phyloP scores from a whole-genome alignment of 2,888 invertebrate genomes.

The Sarcophaga subvicina region DNA sequence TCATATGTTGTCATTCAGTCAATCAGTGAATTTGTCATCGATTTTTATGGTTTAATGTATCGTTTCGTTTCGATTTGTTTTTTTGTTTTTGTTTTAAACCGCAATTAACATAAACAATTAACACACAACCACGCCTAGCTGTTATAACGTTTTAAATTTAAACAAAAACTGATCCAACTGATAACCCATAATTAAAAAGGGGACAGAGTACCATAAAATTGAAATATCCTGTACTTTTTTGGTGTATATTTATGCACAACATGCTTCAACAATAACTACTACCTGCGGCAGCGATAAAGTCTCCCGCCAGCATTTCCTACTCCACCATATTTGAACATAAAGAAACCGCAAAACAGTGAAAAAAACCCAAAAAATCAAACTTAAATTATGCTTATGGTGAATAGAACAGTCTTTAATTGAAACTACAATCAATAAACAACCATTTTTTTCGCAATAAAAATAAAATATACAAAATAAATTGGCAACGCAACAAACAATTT shows the following conservation, averaged over 20 bases:
- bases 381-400: no score
- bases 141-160: no score
- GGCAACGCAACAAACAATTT: no score
- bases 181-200: not conserved
- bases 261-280: not conserved
- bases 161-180: not conserved
- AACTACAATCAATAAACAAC: no score
- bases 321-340: not conserved
- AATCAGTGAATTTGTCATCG: constrained; percentile 46
- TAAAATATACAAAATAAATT: no score
- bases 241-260: not conserved
- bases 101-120: no score
- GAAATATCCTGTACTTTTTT: not conserved
- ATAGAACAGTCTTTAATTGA: no score
- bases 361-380: no score
- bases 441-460: no score
- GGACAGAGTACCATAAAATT: not conserved
- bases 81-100: no score
- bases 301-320: not conserved
- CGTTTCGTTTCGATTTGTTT: not conserved
- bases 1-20: constrained; percentile 41
- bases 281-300: not conserved
- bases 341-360: not conserved
- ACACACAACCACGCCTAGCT: no score
- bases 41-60: not conserved